Base-by-base conservation (phyloP, 2,888 invertebrate species). In the Athalia circularis region DNA sequence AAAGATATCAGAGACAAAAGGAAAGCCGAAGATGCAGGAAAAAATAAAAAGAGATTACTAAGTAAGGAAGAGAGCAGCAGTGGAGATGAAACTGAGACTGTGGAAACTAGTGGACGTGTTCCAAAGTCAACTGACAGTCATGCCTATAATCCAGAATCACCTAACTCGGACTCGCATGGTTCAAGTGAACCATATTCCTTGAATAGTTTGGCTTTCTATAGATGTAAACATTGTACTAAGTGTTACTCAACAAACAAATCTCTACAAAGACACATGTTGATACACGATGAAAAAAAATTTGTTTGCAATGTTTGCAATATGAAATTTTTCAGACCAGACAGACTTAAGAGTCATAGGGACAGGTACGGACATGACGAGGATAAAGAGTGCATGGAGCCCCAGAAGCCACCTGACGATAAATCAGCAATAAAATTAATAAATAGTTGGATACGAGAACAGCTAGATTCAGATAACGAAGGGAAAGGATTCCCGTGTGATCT, bases 401-500 rank as follows among this genome's bases (percentile, higher is more conserved):
- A 84, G 77, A 86, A 84, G 76, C 85, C 85, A 11, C 82, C 83
- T 0, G 87, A 87, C 29, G 85, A 86, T 7, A 86, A 86, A 65
- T 84, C 85, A 0, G 84, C 86, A 0, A 85, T 88, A 15, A 88
- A 87, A 75, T 75, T 88, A 15, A 88, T 88, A 77, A 88, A 88
- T 62, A 86, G 79, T 11, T 88, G 88, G 88, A 87, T 88, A 57
- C 81, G 85, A 29, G 87, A 87, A 68, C 87, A 88, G 76, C 76
- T 88, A 11, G 86, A 87, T 67, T 86, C 86, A 0, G 87, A 87
- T 50, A 85, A 84, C 61, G 87, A 87, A 67, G 84, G 84, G 4
- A 88, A 87, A 70, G 84, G 84, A 2, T 87, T 88, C 47, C 81
- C 85, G 0, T 88, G 88, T 67, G 81, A 84, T 11, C 80, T 79